Conservation (phyloP, 2,113 vertebrate genomes). For the Cyprinodon brontotheroides region DNA sequence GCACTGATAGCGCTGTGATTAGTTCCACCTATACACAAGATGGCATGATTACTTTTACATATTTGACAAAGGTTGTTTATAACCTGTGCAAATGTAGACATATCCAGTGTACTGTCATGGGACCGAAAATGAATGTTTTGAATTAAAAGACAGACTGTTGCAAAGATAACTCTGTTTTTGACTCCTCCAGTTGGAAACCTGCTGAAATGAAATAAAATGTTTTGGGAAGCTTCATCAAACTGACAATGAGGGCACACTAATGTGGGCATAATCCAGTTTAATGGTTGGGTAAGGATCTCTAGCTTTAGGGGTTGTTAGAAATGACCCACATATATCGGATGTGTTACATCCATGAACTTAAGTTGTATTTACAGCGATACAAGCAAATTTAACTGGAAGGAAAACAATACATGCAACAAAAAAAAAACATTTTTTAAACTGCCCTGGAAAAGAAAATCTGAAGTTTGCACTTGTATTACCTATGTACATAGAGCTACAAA, state of each 20-base stretch:
- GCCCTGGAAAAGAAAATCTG: too few species aligned
- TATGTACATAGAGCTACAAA: too few species aligned
- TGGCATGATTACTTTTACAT: conserved; percentile 20
- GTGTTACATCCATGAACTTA: too few species aligned
- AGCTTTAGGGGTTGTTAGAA: not conserved
- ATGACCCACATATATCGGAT: not conserved
- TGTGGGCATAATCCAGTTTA: not conserved
- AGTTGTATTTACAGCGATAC: too few species aligned
- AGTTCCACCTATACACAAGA: conserved; percentile 21
- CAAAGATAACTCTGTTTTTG: conserved; percentile 3
- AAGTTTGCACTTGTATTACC: too few species aligned
- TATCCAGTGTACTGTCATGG: conserved; percentile 28
- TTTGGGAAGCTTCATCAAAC: not conserved
- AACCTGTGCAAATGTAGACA: conserved; percentile 14
- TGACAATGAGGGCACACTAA: not conserved
- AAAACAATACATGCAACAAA: too few species aligned
- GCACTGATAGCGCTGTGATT: conserved; percentile 23
- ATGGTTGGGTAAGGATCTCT: not conserved
- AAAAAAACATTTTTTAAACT: too few species aligned
- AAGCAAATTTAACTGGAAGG: too few species aligned
- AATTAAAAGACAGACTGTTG: conserved; percentile 51
- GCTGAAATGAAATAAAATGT: not conserved
- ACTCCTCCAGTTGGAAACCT: not conserved
- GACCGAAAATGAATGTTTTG: conserved; percentile 46
- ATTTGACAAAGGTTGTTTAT: conserved; percentile 11